Evolutionary conservation across 2,888 invertebrate species (phyloP).

Genomic region (Gerris lacustris): DNA sequence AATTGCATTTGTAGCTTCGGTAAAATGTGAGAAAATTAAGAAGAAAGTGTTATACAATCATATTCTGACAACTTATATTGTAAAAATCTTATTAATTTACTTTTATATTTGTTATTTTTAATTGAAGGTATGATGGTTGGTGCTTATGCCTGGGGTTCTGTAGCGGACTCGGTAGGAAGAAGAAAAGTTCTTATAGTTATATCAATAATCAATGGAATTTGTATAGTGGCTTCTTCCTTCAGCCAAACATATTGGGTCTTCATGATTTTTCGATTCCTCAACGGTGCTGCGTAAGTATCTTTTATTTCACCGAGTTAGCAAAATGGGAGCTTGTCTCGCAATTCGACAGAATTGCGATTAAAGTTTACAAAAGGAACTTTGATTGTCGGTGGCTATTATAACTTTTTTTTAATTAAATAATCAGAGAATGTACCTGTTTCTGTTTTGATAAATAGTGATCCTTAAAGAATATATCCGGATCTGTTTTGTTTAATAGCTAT

Average conservation of each 20-base stretch:
- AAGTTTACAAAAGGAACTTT: too few species aligned
- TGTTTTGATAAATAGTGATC: too few species aligned
- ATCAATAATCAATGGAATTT: constrained; percentile 77
- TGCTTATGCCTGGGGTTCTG: constrained; percentile 83
- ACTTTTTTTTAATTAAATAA: too few species aligned
- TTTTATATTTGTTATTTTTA: not conserved
- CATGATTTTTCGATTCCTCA: constrained; percentile 79
- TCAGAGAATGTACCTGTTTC: too few species aligned
- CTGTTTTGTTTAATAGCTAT: too few species aligned
- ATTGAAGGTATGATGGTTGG: constrained; percentile 78
- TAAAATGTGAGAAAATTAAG: too few species aligned
- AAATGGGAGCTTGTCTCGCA: constrained; percentile 24
- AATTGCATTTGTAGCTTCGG: too few species aligned
- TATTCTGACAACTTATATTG: too few species aligned
- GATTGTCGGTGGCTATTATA: too few species aligned
- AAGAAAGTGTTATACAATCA: too few species aligned
- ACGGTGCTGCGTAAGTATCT: constrained; percentile 79
- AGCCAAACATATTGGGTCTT: constrained; percentile 78
- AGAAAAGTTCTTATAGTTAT: constrained; percentile 79
- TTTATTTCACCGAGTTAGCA: not conserved
- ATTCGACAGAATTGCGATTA: too few species aligned
- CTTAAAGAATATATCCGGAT: too few species aligned
- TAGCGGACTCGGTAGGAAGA: constrained; percentile 78
- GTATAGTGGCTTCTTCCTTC: constrained; percentile 82
- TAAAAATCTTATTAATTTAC: not conserved